Conservation (phyloP, 2,797 vertebrate genomes). For the Liasis olivaceus region DNA sequence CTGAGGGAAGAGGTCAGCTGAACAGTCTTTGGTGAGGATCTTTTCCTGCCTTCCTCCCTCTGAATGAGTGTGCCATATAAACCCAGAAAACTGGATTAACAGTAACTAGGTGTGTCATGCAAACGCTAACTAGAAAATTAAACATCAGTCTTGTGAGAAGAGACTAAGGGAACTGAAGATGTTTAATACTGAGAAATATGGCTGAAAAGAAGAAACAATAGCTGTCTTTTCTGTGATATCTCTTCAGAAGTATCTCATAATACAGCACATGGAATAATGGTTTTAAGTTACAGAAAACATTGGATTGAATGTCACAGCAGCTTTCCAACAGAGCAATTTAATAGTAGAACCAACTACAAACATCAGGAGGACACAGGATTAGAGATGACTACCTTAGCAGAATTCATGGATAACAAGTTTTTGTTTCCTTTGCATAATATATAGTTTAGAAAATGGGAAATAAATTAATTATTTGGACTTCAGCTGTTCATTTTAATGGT, state of each 20-base stretch:
- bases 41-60: neutral
- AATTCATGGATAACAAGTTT: neutral
- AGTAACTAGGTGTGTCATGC: neutral
- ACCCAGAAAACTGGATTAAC: neutral
- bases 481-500: neutral
- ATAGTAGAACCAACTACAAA: neutral
- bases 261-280: neutral
- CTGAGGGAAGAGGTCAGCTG: neutral
- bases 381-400: neutral
- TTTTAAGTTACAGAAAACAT: neutral
- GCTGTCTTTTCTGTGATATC: neutral
- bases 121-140: neutral
- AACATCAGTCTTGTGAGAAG: neutral
- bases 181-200: neutral
- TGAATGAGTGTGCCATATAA: neutral
- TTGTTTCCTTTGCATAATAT: neutral
- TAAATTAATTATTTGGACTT: neutral
- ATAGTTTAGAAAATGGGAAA: neutral
- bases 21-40: neutral
- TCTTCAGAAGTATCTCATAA: neutral
- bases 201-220: neutral
- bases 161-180: neutral
- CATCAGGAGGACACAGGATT: neutral
- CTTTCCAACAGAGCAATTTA: neutral
- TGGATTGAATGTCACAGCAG: neutral